These are phyloP conservation scores for Linepithema humile DNA, from an alignment of 1,140 invertebrate genomes.

Conservation along the genomic window DNA sequence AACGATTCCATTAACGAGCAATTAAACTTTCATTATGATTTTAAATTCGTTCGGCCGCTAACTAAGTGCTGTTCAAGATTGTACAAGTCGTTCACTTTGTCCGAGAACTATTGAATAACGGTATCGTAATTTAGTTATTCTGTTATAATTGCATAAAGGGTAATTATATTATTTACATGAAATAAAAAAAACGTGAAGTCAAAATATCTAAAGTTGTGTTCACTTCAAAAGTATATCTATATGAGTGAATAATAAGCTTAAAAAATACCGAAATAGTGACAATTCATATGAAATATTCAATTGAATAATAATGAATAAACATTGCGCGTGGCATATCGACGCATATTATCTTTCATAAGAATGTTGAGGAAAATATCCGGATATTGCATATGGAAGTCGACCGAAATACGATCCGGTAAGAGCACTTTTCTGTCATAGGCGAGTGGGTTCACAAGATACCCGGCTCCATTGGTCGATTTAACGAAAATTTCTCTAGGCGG, in stretches of 20 bases:
- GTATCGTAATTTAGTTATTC: too few relatives aligned
- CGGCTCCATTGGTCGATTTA: background rate
- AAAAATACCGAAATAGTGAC: too few relatives aligned
- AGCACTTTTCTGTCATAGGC: constrained; percentile 7
- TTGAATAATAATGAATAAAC: too few relatives aligned
- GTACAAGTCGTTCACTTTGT: background rate
- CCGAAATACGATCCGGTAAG: background rate
- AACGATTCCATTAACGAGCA: constrained; percentile 34
- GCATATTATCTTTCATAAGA: background rate
- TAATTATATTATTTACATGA: too few relatives aligned
- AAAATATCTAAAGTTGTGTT: too few relatives aligned
- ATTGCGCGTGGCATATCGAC: background rate
- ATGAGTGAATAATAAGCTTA: too few relatives aligned
- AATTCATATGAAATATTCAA: too few relatives aligned
- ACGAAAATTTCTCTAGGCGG: constrained; percentile 32
- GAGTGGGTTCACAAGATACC: background rate
- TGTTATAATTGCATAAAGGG: too few relatives aligned
- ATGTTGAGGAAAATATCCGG: background rate
- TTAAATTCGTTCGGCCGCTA: constrained; percentile 3
- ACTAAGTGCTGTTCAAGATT: background rate
- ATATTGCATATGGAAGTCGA: constrained; percentile 3
- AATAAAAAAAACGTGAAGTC: too few relatives aligned
- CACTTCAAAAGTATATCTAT: too few relatives aligned
- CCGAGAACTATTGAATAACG: background rate
- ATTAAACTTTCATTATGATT: constrained; percentile 30